Evolutionary conservation across 2,797 vertebrate species (phyloP).

Genomic region (Saxicola maurus): DNA sequence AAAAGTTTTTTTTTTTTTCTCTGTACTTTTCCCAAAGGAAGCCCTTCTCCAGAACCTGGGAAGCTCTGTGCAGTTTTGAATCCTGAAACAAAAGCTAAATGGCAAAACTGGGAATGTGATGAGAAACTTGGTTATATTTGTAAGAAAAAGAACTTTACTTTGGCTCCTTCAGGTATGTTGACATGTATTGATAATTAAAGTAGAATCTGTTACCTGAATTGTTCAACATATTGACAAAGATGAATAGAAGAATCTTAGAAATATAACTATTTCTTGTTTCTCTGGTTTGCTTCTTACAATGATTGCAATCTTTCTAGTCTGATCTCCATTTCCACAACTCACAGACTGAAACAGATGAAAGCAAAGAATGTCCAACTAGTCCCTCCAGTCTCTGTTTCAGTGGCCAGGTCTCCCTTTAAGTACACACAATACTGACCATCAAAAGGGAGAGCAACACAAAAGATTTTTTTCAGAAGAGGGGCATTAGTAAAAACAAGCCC

Average conservation of each 20-base stretch:
- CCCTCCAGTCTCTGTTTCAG: not conserved
- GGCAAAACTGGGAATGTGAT: constrained; percentile 82
- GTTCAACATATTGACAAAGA: not conserved
- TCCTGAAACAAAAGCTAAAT: constrained; percentile 83
- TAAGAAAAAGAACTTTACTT: constrained; percentile 78
- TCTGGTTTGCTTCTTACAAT: not conserved
- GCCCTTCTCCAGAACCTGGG: constrained; percentile 81
- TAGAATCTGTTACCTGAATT: not conserved
- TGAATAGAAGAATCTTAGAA: not conserved
- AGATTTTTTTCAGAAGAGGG: not conserved
- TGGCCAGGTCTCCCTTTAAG: not conserved
- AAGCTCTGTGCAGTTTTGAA: constrained; percentile 83
- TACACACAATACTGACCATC: not conserved
- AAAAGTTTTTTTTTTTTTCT: not conserved
- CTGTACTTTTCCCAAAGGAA: constrained; percentile 71
- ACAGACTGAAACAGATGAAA: not conserved
- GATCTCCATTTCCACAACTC: not conserved
- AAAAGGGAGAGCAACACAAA: not conserved
- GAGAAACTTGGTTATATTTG: constrained; percentile 91
- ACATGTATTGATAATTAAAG: not conserved
- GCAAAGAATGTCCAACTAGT: not conserved
- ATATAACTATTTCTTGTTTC: not conserved
- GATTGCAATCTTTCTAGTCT: not conserved
- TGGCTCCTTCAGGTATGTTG: constrained; percentile 72
- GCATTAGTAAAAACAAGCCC: not conserved